These are phyloP conservation scores for Phyllostomus hastatus DNA, from an alignment of 2,113 vertebrate species.

Conservation along the genomic window DNA sequence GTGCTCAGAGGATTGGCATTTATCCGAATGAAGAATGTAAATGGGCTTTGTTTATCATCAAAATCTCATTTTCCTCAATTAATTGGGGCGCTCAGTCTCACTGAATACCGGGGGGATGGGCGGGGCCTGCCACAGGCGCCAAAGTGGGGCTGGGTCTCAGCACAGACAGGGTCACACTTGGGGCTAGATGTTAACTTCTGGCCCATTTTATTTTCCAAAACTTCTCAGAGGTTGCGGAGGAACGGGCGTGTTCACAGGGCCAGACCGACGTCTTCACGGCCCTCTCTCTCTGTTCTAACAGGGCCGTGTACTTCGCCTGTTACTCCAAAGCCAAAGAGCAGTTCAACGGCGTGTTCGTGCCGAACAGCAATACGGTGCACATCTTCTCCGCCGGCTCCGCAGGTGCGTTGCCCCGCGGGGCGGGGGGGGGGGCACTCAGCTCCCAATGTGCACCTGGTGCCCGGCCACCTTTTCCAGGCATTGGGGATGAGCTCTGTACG, in stretches of 20 bases:
- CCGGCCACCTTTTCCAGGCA: not conserved
- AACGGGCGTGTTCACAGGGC: fast-evolving
- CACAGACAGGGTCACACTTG: not conserved
- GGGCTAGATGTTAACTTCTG: not conserved
- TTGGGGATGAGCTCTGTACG: not conserved
- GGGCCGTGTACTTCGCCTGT: conserved; percentile 97
- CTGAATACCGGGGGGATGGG: not conserved
- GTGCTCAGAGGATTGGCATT: not conserved
- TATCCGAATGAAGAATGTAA: not conserved
- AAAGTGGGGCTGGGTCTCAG: not conserved
- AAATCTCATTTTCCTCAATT: not conserved
- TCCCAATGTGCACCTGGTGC: not conserved
- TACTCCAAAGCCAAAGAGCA: conserved; percentile 96
- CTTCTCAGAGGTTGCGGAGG: not conserved
- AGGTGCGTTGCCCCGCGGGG: conserved; percentile 80
- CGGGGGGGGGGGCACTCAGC: no score
- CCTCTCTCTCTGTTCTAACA: conserved; percentile 69
- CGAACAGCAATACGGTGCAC: conserved; percentile 93
- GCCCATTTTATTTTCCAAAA: fast-evolving
- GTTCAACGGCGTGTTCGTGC: conserved; percentile 92
- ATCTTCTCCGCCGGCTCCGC: conserved; percentile 94
- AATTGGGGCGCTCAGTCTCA: not conserved
- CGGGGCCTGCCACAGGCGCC: fast-evolving
- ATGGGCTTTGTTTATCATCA: not conserved
- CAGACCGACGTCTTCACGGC: not conserved